Evolutionary conservation across 2,113 vertebrate species (phyloP).

Genomic region (Laticauda colubrina): DNA sequence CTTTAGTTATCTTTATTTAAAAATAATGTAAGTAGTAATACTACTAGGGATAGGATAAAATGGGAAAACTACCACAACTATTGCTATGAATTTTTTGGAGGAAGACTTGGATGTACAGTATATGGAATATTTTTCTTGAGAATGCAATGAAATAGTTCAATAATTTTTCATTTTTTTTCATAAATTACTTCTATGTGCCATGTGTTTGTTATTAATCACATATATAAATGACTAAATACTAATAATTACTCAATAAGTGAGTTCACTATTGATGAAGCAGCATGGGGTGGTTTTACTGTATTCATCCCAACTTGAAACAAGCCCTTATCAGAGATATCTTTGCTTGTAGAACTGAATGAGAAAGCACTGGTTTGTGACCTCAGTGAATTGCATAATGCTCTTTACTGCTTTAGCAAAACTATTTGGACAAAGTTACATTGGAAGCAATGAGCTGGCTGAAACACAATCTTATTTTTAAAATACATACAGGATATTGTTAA

Average conservation of each 20-base stretch:
- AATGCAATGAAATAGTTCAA: not conserved
- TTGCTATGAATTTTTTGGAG: not conserved
- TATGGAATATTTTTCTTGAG: not conserved
- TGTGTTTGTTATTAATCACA: not conserved
- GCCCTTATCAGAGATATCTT: not conserved
- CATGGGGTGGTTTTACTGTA: not conserved
- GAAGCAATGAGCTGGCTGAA: not conserved
- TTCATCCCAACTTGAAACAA: not conserved
- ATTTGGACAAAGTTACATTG: not conserved
- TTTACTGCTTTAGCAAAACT: not conserved
- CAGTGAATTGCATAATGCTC: not conserved
- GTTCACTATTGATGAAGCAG: not conserved
- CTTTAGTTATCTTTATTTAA: too few species aligned
- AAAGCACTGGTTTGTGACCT: not conserved
- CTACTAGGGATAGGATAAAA: not conserved
- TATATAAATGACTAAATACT: not conserved
- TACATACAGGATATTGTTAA: slow-evolving; percentile 1
- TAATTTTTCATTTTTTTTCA: not conserved
- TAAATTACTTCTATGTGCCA: not conserved
- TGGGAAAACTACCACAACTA: too few species aligned
- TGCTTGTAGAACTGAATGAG: not conserved
- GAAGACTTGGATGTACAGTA: not conserved
- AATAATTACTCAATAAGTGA: not conserved
- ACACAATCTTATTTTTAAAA: not conserved
- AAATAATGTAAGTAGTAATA: not conserved